Base-by-base conservation (phyloP, 1,140 invertebrate genomes). In the Drosophila chauvacae region DNA sequence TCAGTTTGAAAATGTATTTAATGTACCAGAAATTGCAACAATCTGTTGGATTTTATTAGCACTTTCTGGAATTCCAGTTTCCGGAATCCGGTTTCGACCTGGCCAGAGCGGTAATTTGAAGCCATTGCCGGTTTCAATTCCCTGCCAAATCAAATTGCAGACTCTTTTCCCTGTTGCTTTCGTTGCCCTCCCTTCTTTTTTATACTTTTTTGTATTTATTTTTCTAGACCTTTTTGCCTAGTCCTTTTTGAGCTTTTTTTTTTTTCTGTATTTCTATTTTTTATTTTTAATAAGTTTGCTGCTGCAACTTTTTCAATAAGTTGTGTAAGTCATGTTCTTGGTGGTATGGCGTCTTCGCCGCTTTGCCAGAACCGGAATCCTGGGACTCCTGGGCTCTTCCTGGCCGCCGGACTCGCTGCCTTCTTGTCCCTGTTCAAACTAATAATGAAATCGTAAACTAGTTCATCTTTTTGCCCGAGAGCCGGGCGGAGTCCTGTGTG, bases 361-460 rank as follows among this genome's bases (percentile, higher is more conserved):
- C 77, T 68, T 81, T 55, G 44, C n/a, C 41, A 18, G 41, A 18
- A 18, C 41, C 58, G 28, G 42, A 30, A 47, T 60, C 47, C 42
- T 7, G 47, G 11, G 20, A 45, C 20, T 41, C 35, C 35, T 37
- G 55, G 42, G 10, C 41, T 5, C 35, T 13, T 33, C 33, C 37
- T 30, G 28, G 44, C 30, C n/a, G 9, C 33, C 33, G 41, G 39
- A 57, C 55, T 33, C 13, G 51, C 51, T 55, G 53, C 60, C 26
- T 44, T 16, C 66, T 37, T 87, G 80, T 71, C 84, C 77, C 74
- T 84, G 85, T 75, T 90, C 84, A 88, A 88, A 90, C 84, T 88
- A 88, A 88, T 88, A 88, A 88, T 88, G 84, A 88, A 88, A 90
- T 88, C 85, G 84, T 88, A 88, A 88, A 88, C 84, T 88, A 88